These are phyloP conservation scores for Pyralis farinalis DNA, from an alignment of 2,888 invertebrate species.

Conservation along the genomic window DNA sequence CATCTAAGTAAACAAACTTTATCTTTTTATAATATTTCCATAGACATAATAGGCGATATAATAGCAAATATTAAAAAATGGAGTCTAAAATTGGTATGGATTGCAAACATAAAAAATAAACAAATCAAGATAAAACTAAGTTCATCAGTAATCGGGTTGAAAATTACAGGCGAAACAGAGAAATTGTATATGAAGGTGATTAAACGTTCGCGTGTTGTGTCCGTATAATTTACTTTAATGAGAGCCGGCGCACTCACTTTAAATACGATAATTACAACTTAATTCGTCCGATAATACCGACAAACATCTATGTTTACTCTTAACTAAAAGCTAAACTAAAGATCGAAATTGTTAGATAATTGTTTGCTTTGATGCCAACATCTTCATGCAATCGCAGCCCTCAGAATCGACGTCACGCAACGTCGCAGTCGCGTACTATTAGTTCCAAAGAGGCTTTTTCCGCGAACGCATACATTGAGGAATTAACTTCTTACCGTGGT, in stretches of 20 bases:
- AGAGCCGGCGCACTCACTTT: slow-evolving; percentile 40
- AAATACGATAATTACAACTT: slow-evolving; percentile 41
- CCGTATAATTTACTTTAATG: slow-evolving; percentile 51
- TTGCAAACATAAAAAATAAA: slow-evolving; percentile 2
- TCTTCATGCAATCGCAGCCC: too few species aligned
- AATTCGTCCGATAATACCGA: slow-evolving; percentile 40
- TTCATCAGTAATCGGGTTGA: not conserved
- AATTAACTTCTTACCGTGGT: too few species aligned
- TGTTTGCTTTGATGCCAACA: too few species aligned
- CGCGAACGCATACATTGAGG: too few species aligned
- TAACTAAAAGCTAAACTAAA: not conserved
- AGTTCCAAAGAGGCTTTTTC: too few species aligned
- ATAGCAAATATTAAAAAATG: too few species aligned
- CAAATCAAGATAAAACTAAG: slow-evolving; percentile 1
- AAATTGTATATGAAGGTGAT: slow-evolving; percentile 22
- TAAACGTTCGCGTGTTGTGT: slow-evolving; percentile 46
- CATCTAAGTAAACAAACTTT: too few species aligned
- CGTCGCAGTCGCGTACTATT: too few species aligned
- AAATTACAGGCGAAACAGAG: slow-evolving; percentile 3
- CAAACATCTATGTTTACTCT: slow-evolving; percentile 18
- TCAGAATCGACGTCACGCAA: too few species aligned
- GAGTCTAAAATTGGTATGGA: not conserved
- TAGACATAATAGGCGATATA: too few species aligned
- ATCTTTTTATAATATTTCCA: too few species aligned
- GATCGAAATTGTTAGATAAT: too few species aligned